A percentile compares a stretch with the other conserved stretches of the same genome.
These are phyloP conservation scores for Uropsilus gracilis DNA, from an alignment of 2,113 vertebrate species.

Conservation along the genomic window DNA sequence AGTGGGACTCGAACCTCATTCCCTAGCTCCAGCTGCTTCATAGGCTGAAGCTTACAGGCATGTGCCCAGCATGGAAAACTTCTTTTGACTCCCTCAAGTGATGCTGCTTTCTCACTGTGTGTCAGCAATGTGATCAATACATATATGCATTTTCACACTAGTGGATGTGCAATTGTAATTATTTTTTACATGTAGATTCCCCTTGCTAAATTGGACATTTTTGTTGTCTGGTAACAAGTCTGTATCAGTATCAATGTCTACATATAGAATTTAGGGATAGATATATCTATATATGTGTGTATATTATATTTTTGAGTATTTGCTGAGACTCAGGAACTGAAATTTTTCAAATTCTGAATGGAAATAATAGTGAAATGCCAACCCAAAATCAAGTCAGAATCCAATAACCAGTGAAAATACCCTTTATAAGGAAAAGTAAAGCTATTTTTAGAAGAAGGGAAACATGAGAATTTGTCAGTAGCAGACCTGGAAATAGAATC, in stretches of 20 bases:
- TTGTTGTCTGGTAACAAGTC: neutral
- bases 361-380: slow-evolving; percentile 38
- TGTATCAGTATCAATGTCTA: no score
- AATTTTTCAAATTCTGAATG: slow-evolving; percentile 8
- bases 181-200: neutral
- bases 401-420: neutral
- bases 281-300: neutral
- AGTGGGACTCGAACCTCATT: no score
- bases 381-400: neutral
- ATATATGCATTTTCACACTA: neutral
- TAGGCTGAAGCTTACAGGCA: no score
- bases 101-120: neutral
- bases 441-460: neutral
- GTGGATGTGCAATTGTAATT: neutral
- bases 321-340: neutral
- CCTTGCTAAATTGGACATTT: neutral
- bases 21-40: no score
- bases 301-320: slow-evolving; percentile 1
- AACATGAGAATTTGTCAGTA: slow-evolving; percentile 3
- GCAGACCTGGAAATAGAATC: neutral
- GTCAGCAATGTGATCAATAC: neutral
- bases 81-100: neutral
- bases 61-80: no score
- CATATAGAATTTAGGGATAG: no score
- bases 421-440: neutral